Conservation (phyloP, 2,797 vertebrate species). For the Smutsia gigantea region DNA sequence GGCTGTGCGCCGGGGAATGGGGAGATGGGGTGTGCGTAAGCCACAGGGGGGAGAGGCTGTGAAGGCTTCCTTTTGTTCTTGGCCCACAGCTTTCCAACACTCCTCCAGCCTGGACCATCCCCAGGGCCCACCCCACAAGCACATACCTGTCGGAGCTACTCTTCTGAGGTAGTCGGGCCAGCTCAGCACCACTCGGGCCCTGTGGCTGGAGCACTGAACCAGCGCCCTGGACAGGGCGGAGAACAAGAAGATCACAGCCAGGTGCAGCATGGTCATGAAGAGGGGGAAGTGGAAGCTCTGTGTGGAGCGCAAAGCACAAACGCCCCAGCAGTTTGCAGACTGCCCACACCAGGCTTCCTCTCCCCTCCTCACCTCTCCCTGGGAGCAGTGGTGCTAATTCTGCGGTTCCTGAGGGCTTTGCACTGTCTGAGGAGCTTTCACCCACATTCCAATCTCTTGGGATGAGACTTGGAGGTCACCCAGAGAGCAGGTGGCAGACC, state of each 20-base stretch:
- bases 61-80: not conserved
- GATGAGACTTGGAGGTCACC: not conserved
- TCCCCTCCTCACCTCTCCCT: accelerated
- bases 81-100: too few species aligned
- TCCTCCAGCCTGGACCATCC: not conserved
- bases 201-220: slow-evolving; percentile 89
- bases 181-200: slow-evolving; percentile 88
- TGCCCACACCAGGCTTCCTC: accelerated
- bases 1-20: accelerated
- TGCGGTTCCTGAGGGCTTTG: not conserved
- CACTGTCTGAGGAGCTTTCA: too few species aligned
- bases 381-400: slow-evolving; percentile 55
- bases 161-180: slow-evolving; percentile 92
- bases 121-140: not conserved
- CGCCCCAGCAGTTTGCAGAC: accelerated
- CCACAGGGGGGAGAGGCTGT: too few species aligned
- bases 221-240: slow-evolving; percentile 88
- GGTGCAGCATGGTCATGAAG: slow-evolving; percentile 95
- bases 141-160: slow-evolving; percentile 92
- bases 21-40: not conserved
- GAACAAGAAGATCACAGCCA: slow-evolving; percentile 92
- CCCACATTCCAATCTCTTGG: not conserved
- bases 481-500: not conserved
- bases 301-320: slow-evolving; percentile 52
- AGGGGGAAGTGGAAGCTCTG: slow-evolving; percentile 95